Percentiles rank a stretch among this genome's conserved stretches.
Conservation (phyloP, 2,113 vertebrate species). For the Upupa epops region DNA sequence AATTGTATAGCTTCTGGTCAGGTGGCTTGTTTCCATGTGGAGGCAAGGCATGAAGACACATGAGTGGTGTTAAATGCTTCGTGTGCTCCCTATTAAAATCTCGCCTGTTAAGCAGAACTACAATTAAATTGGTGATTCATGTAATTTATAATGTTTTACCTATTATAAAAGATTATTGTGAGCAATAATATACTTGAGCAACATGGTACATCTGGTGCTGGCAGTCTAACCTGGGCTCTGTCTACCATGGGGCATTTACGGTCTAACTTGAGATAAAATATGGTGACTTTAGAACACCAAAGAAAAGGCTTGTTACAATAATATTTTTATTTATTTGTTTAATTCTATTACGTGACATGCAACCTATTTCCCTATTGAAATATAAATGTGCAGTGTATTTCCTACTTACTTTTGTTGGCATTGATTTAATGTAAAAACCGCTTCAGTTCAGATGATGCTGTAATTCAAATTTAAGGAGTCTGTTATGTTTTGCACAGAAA, state of each 20-base stretch:
- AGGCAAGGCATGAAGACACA: background rate
- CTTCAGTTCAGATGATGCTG: background rate
- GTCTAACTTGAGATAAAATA: background rate
- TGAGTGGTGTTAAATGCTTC: background rate
- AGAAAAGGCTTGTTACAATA: background rate
- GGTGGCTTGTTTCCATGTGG: background rate
- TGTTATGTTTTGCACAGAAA: conserved; percentile 81
- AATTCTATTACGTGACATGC: background rate
- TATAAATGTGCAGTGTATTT: background rate
- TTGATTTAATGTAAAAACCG: background rate
- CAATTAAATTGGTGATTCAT: too few relatives aligned
- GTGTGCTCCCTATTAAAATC: background rate
- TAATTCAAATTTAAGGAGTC: background rate
- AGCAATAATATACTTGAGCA: background rate
- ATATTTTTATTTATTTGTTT: background rate
- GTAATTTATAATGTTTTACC: background rate
- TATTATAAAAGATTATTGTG: background rate
- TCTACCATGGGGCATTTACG: background rate
- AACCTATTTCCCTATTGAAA: background rate
- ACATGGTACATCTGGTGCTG: background rate
- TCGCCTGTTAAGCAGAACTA: too few relatives aligned
- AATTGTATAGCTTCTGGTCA: background rate
- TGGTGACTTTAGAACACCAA: background rate
- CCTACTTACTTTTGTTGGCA: background rate
- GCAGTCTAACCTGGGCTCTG: background rate